A percentile compares a stretch with the other conserved stretches of the same genome.
Evolutionary conservation across 2,797 vertebrate genomes (phyloP).

Genomic region (Eutrigla gurnardus): DNA sequence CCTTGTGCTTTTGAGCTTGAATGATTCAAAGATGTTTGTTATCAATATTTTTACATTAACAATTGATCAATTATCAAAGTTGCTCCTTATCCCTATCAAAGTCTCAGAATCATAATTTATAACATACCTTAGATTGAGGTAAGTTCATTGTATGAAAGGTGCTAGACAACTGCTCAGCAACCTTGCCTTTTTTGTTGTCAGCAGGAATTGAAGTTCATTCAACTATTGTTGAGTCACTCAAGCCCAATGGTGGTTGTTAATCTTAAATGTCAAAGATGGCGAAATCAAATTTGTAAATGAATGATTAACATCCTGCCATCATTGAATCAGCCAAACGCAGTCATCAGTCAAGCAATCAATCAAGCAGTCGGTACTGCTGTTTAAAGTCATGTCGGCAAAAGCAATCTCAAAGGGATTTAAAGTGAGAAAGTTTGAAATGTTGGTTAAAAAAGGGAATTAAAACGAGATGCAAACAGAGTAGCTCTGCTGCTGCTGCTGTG

Average conservation of each 20-base stretch:
- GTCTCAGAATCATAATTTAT: neutral
- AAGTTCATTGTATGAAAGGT: neutral
- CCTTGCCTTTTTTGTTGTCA: neutral
- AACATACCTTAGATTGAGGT: neutral
- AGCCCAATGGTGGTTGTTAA: neutral
- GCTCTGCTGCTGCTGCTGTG: neutral
- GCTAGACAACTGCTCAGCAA: neutral
- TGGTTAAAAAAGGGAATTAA: neutral
- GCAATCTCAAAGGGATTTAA: neutral
- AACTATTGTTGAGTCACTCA: neutral
- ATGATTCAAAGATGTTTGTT: neutral
- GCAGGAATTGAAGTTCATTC: neutral
- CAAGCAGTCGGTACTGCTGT: neutral
- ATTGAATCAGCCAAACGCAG: conserved; percentile 12
- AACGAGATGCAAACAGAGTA: neutral
- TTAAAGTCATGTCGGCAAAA: neutral
- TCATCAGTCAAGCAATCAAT: conserved; percentile 21
- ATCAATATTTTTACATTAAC: neutral
- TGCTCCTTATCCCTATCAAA: no score
- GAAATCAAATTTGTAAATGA: conserved; percentile 12
- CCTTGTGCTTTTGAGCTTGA: neutral
- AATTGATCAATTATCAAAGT: neutral
- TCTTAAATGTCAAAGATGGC: conserved; percentile 18
- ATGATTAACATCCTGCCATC: conserved; percentile 16
- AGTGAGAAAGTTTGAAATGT: conserved; percentile 4